Base-by-base conservation (phyloP, 1,140 invertebrate genomes). In the Zaprionus taronus region DNA sequence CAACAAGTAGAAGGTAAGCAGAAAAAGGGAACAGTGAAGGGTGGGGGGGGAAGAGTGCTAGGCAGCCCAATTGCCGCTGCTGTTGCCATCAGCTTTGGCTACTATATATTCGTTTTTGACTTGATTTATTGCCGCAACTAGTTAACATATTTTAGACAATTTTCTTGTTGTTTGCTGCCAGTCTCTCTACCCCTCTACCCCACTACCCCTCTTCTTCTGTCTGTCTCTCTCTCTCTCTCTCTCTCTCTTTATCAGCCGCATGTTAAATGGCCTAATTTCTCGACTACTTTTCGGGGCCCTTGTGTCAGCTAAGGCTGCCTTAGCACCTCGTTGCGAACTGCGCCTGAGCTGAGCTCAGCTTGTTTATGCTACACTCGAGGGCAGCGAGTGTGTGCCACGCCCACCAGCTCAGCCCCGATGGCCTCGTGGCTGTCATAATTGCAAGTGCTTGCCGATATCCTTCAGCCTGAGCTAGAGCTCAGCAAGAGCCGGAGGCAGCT, bases 261-360 rank as follows among this genome's bases (percentile, higher is more conserved):
- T 89, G 84, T 79, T 81, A 87, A 89, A 90, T 84, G 84, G 81
- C 84, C 84, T 87, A 89, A 87, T 84, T 87, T 86, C 66, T 63
- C 53, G 73, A 36, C 69, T 61, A 72, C 63, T 71, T 71, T 47
- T 31, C 2, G 41, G 53, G 36, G 20, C 22, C 49, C 36, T 62
- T 65, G 72, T 73, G 56, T 55, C 49, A 56, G 69, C 76, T 41
- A 28, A 12, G 38, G 67, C 26, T 63, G 44, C 66, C 61, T 84
- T 84, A 84, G 78, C 81, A 83, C 81, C 81, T 80, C 58, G 56
- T 78, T 81, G 81, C 49, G 77, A 83, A 62, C 51, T 78, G 62
- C 41, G 41, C 6, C 6, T 34, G 9, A 11, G 31, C 9, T 34
- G 31, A 34, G 31, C 31, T 49, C 34, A 68, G 20, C 57, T 71